phyloP scores from a whole-genome alignment of 1,140 invertebrate species.

The Drosophila jambulina region DNA sequence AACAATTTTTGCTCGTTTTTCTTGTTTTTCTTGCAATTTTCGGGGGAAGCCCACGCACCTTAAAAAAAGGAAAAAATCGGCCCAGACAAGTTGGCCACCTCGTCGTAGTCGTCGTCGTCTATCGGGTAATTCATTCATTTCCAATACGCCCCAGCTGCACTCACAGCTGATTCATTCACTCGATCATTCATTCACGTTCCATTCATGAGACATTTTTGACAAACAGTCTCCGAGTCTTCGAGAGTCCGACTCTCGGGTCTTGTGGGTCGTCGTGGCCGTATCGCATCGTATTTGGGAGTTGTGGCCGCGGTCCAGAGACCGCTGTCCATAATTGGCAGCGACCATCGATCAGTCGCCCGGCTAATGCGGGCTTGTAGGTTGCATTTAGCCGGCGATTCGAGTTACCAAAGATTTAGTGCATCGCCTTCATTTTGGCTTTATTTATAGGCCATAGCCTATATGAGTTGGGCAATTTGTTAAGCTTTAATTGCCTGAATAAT shows the following conservation, averaged over 20 bases:
- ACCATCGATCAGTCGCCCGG: slow-evolving; percentile 57
- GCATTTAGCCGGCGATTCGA: slow-evolving; percentile 26
- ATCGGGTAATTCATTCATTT: slow-evolving; percentile 61
- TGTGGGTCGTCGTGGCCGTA: slow-evolving; percentile 56
- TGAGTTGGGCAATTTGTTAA: slow-evolving; percentile 52
- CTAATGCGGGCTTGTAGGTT: slow-evolving; percentile 66
- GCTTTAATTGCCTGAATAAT: slow-evolving; percentile 45
- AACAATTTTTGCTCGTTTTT: slow-evolving; percentile 50
- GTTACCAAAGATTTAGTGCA: slow-evolving; percentile 59
- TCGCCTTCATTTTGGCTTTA: slow-evolving; percentile 4
- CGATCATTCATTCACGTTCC: slow-evolving; percentile 54
- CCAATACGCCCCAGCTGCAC: slow-evolving; percentile 59
- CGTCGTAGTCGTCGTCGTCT: slow-evolving; percentile 14
- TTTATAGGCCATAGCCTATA: neutral
- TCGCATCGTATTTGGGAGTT: slow-evolving; percentile 17
- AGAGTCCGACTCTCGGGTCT: slow-evolving; percentile 14
- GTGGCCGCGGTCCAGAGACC: slow-evolving; percentile 35
- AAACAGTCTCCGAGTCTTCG: slow-evolving; percentile 46
- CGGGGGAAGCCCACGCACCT: slow-evolving; percentile 57
- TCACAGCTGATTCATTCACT: slow-evolving; percentile 72
- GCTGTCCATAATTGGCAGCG: slow-evolving; percentile 68
- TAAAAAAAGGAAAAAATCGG: slow-evolving; percentile 4
- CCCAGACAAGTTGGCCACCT: slow-evolving; percentile 66
- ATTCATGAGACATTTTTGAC: slow-evolving; percentile 71
- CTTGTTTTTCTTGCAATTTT: slow-evolving; percentile 38